Conservation (phyloP, 2,797 vertebrate species). For the Syngnathus rostellatus region DNA sequence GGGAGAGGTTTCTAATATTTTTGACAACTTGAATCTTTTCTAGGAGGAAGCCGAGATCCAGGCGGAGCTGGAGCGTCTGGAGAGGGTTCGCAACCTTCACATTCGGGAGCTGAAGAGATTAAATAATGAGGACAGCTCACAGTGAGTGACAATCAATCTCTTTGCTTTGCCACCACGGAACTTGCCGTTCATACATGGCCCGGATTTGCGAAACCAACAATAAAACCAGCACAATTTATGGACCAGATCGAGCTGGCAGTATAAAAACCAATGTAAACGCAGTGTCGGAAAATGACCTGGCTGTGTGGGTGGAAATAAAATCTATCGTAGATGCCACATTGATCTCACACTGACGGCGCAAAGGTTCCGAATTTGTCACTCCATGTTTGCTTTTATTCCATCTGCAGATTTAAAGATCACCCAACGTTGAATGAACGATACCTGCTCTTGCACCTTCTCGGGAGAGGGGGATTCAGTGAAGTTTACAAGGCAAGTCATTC, state of each 20-base stretch:
- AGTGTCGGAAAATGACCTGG: background rate
- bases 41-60: constrained; percentile 99
- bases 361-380: background rate
- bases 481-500: constrained; percentile 82
- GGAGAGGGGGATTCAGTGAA: constrained; percentile 98
- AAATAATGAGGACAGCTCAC: constrained; percentile 99
- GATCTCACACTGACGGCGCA: background rate
- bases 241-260: background rate
- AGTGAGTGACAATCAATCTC: constrained; percentile 73
- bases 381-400: background rate
- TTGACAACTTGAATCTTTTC: constrained; percentile 67
- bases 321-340: background rate
- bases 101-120: constrained; percentile 99
- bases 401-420: constrained; percentile 93
- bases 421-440: constrained; percentile 96
- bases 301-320: background rate
- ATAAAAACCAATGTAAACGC: background rate
- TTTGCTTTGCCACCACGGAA: constrained; percentile 30
- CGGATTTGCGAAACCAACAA: background rate
- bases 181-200: constrained; percentile 15
- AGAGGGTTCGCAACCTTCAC: constrained; percentile 99
- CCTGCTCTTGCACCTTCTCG: constrained; percentile 91
- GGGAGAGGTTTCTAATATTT: constrained; percentile 32
- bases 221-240: background rate
- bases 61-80: constrained; percentile 96